phyloP scores from a whole-genome alignment of 2,888 invertebrate species.

The Conops quadrifasciatus region DNA sequence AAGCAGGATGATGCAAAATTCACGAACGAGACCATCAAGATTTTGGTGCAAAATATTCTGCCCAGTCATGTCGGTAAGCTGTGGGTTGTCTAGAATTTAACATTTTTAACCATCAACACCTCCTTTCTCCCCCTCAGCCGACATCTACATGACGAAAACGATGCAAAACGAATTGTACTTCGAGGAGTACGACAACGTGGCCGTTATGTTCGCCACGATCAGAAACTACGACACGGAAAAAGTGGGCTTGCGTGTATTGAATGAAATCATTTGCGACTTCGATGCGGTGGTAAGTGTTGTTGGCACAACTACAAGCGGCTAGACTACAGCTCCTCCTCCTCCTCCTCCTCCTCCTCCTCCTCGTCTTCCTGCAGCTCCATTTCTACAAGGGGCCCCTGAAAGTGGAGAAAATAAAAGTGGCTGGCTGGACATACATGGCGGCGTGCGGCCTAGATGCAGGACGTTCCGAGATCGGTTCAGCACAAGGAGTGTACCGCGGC shows the following conservation, averaged over 20 bases:
- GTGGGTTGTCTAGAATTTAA: no score
- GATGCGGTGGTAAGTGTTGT: constrained; percentile 74
- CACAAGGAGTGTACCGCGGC: constrained; percentile 54
- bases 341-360: neutral
- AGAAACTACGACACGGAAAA: constrained; percentile 78
- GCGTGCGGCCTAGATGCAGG: constrained; percentile 89
- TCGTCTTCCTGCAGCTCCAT: constrained; percentile 67
- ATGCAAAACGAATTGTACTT: constrained; percentile 81
- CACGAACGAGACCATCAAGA: constrained; percentile 87
- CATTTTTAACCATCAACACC: neutral
- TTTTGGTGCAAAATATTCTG: constrained; percentile 89
- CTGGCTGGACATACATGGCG: constrained; percentile 97
- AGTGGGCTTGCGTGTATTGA: constrained; percentile 78
- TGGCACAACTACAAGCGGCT: neutral
- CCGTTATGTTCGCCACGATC: constrained; percentile 96
- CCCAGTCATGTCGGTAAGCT: constrained; percentile 91
- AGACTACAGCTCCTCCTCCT: neutral
- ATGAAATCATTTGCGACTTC: constrained; percentile 92
- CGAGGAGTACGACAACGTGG: constrained; percentile 86
- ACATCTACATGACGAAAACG: constrained; percentile 78
- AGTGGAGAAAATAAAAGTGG: constrained; percentile 96
- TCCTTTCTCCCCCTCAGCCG: constrained; percentile 67
- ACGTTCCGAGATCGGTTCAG: constrained; percentile 69
- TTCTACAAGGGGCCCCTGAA: constrained; percentile 69
- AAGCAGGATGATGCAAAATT: constrained; percentile 87